These are phyloP conservation scores for Pristiophorus japonicus DNA, from an alignment of 2,113 vertebrate genomes.

Conservation along the genomic window DNA sequence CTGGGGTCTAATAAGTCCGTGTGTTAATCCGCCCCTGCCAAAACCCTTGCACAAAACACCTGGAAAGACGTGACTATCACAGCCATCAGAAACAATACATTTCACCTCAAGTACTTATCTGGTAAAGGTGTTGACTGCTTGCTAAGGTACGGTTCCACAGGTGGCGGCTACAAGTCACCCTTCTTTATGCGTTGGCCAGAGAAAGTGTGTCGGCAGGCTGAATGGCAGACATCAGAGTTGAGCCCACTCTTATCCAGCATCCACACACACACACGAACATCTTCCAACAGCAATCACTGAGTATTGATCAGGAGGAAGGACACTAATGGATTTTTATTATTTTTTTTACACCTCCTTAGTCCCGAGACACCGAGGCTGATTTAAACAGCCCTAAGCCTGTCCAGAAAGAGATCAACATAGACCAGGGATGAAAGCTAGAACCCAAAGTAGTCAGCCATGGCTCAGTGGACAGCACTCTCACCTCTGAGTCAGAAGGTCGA, in stretches of 20 bases:
- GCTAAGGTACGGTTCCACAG: background rate
- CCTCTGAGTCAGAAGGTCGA: too few relatives aligned
- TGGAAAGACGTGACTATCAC: background rate
- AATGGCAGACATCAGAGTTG: background rate
- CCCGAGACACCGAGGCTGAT: background rate
- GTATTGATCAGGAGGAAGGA: background rate
- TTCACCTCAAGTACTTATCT: background rate
- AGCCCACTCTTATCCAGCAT: background rate
- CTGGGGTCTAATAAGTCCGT: background rate
- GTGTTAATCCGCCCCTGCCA: background rate
- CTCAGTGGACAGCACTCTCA: too few relatives aligned
- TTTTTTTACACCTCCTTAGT: too few relatives aligned
- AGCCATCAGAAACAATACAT: background rate
- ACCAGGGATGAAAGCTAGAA: background rate
- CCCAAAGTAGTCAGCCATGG: background rate
- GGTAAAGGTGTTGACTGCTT: background rate
- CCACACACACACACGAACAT: background rate
- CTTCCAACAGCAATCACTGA: background rate
- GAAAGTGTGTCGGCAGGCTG: background rate
- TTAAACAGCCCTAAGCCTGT: background rate
- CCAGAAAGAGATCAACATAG: background rate
- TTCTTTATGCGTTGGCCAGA: background rate
- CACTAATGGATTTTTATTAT: background rate
- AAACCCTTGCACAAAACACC: background rate
- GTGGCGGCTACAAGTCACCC: background rate